phyloP scores from a whole-genome alignment of 2,888 invertebrate genomes.

The Bedellia somnulentella region DNA sequence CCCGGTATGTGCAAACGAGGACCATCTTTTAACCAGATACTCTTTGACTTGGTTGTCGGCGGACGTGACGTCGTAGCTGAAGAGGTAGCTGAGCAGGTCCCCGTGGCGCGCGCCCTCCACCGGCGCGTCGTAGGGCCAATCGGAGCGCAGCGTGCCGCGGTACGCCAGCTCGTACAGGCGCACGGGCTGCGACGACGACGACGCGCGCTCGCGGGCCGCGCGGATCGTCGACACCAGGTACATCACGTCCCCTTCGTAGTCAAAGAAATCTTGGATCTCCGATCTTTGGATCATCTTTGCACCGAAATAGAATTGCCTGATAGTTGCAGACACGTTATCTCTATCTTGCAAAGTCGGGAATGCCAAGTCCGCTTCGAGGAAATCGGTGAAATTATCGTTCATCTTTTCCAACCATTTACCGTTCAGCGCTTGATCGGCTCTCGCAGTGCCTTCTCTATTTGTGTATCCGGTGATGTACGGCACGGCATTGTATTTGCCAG shows the following conservation, averaged over 20 bases:
- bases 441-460: constrained; percentile 35
- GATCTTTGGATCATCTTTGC: constrained; percentile 20
- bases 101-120: constrained; percentile 35
- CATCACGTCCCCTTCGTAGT: constrained; percentile 36
- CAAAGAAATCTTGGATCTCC: constrained; percentile 33
- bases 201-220: constrained; percentile 27
- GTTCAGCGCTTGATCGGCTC: constrained; percentile 24
- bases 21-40: constrained; percentile 21
- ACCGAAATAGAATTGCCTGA: constrained; percentile 30
- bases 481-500: constrained; percentile 29
- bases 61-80: constrained; percentile 24
- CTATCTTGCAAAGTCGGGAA: constrained; percentile 14
- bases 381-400: constrained; percentile 32
- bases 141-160: constrained; percentile 25
- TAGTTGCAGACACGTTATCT: constrained; percentile 16
- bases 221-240: constrained; percentile 28
- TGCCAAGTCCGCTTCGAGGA: constrained; percentile 31
- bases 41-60: constrained; percentile 17
- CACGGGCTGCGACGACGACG: constrained; percentile 22
- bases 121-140: constrained; percentile 29
- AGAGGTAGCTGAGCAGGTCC: constrained; percentile 31
- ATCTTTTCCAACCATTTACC: constrained; percentile 26
- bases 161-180: constrained; percentile 33
- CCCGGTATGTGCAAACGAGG: constrained; percentile 30
- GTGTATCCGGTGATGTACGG: constrained; percentile 36